Conservation (phyloP, 2,113 vertebrate species). For the Zootoca vivipara region DNA sequence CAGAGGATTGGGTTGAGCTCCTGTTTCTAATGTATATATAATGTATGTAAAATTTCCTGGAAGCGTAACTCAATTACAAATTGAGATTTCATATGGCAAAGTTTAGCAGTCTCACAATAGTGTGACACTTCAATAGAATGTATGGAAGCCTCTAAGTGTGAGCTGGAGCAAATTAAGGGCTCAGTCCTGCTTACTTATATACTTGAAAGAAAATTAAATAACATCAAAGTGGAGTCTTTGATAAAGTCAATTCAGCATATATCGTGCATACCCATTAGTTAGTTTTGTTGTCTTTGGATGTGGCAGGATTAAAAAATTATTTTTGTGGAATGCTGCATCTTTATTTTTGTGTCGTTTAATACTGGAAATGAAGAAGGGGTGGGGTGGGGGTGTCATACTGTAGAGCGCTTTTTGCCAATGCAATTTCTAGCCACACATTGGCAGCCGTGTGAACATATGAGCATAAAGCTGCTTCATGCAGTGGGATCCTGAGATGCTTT, state of each 20-base stretch:
- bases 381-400: neutral
- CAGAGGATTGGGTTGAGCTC: constrained; percentile 55
- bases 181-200: constrained; percentile 67
- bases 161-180: constrained; percentile 65
- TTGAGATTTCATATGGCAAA: constrained; percentile 61
- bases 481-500: neutral
- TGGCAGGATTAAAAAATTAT: neutral
- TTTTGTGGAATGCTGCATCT: constrained; percentile 33
- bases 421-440: neutral
- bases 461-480: neutral
- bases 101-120: constrained; percentile 60
- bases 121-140: constrained; percentile 63
- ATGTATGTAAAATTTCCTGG: constrained; percentile 46
- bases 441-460: neutral
- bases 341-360: constrained; percentile 12
- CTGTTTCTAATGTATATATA: constrained; percentile 51
- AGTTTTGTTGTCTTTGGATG: constrained; percentile 29
- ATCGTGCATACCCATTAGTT: constrained; percentile 29
- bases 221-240: constrained; percentile 49
- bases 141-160: constrained; percentile 60
- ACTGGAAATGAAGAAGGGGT: neutral
- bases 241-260: constrained; percentile 47
- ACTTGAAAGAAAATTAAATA: constrained; percentile 63
- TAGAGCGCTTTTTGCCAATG: neutral
- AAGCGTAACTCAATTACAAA: constrained; percentile 58